Evolutionary conservation across 2,797 vertebrate genomes (phyloP).

Genomic region (Corythornis leucogaster): DNA sequence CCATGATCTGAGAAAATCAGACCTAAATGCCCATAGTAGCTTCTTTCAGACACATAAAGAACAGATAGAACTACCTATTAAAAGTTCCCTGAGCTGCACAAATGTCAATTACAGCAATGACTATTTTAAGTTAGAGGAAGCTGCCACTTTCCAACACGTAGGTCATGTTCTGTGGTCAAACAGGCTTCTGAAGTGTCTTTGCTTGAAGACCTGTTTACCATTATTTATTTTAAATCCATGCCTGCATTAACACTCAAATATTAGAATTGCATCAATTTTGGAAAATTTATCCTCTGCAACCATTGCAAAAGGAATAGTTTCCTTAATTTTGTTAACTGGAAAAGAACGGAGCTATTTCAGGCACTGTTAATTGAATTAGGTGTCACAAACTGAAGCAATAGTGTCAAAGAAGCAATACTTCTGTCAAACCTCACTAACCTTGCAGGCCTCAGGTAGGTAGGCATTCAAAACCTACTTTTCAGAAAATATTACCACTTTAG

Average conservation of each 20-base stretch:
- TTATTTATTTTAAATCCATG: not conserved
- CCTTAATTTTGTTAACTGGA: not conserved
- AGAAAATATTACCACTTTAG: not conserved
- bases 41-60: not conserved
- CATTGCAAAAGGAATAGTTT: not conserved
- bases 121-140: not conserved
- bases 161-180: not conserved
- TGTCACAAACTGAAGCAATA: not conserved
- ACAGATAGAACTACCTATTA: not conserved
- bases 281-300: not conserved
- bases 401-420: not conserved
- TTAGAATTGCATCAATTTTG: not conserved
- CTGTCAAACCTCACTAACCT: not conserved
- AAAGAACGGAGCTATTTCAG: not conserved
- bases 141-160: not conserved
- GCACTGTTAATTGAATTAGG: not conserved
- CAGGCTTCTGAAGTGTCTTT: not conserved
- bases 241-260: not conserved
- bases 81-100: not conserved
- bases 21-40: not conserved
- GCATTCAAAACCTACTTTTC: not conserved
- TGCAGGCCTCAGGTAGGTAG: not conserved
- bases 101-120: not conserved
- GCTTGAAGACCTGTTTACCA: not conserved
- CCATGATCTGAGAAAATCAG: not conserved